Base-by-base conservation (phyloP, 2,797 vertebrate genomes). In the Toxotes lorentzi region DNA sequence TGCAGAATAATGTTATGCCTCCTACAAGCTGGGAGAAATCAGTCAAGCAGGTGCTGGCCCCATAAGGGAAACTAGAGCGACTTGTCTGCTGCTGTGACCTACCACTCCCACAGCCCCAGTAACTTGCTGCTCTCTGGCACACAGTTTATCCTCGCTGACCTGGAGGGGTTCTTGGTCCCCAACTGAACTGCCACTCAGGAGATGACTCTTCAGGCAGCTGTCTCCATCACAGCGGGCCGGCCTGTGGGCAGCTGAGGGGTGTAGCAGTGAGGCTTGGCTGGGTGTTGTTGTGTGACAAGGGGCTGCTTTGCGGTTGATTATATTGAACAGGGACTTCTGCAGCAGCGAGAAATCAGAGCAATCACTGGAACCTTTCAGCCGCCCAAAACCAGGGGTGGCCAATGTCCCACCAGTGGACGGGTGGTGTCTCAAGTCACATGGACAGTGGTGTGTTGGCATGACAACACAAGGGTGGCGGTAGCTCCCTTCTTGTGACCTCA, bases 321-420 rank as follows among this genome's bases (percentile, higher is more conserved):
- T 96, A 82, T 94, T 93, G 41, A 94, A 91, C 27, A 96, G 87
- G 24, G 94, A 95, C 88, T 92, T 90, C 82, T 95, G 95, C 24
- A 96, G 91, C 71, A 88, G 83, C 4, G 91, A 94, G 58, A 96
- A 93, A 86, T 95, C 89, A 1, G 92, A 92, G 70, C 83, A 87
- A 50, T 95, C 94, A 5, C 69, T 87, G 56, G 82, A 84, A 81
- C 81, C 63, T 81, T 88, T 93, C 4, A 10, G 73, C 5, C 85
- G 84, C 64, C 70, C 88, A 13, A 80, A 67, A 65, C 70, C 70
- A 43, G 76, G 45, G 41, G 50, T 3, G 40, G 60, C 62, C 24
- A 57, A 1, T 14, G 81, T 35, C 61, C 86, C 85, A 30, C 67
- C 64, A 38, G 74, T 71, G 56, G 79, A 59, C 1, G 7, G 65